Evolutionary conservation across 2,113 vertebrate genomes (phyloP).

Genomic region (Anser brachyrhynchus): DNA sequence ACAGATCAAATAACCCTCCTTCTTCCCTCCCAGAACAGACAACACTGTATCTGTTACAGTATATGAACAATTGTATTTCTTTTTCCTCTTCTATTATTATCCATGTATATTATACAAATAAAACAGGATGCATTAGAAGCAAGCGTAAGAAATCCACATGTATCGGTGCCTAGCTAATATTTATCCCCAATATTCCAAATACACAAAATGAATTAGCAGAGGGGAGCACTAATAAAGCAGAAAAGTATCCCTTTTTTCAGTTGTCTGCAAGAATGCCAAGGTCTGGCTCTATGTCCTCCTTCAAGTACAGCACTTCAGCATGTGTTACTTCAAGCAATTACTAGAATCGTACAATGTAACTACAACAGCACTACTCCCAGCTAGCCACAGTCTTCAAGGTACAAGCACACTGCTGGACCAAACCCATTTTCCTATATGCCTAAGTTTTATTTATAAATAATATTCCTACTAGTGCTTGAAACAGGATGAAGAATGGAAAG

Average conservation of each 20-base stretch:
- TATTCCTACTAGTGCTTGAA: not conserved
- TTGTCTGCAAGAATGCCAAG: not conserved
- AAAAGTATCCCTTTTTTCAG: not conserved
- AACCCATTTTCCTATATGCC: not conserved
- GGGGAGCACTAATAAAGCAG: not conserved
- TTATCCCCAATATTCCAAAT: not conserved
- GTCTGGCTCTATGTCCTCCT: not conserved
- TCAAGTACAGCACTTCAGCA: conserved; percentile 17
- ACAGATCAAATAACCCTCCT: conserved; percentile 53
- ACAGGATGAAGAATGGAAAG: not conserved
- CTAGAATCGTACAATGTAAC: not conserved
- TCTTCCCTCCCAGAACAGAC: conserved; percentile 47
- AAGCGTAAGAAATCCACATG: not conserved
- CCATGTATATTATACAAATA: not conserved
- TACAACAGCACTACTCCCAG: not conserved
- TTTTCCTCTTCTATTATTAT: conserved; percentile 20
- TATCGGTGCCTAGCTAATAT: not conserved
- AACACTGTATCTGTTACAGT: conserved; percentile 1
- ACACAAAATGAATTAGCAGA: not conserved
- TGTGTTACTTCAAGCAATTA: conserved; percentile 1
- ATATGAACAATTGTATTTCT: not conserved
- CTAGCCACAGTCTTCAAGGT: not conserved
- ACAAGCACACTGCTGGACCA: not conserved
- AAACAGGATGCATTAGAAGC: not conserved
- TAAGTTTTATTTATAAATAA: not conserved